Percentiles rank a stretch among this genome's conserved stretches.
Evolutionary conservation across 1,140 invertebrate genomes (phyloP).

Genomic region (Pogonus chalceus): DNA sequence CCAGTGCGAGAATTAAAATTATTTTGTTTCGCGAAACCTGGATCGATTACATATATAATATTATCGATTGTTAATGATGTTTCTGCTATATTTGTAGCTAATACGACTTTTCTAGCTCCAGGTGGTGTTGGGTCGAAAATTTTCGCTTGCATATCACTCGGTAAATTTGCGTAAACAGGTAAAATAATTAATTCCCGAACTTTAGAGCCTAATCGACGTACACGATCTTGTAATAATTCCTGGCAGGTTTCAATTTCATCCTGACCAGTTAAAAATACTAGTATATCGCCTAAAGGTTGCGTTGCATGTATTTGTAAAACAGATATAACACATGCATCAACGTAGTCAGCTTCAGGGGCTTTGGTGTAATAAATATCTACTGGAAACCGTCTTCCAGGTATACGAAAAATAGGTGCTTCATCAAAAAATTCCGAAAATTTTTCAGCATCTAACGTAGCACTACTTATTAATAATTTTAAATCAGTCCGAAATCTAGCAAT

Average conservation of each 20-base stretch:
- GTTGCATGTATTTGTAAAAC: constrained; percentile 96
- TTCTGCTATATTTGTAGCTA: constrained; percentile 99
- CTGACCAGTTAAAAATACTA: constrained; percentile 94
- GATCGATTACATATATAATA: constrained; percentile 98
- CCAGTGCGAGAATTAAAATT: constrained; percentile 97
- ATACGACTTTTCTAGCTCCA: constrained; percentile 87
- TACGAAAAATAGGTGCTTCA: constrained; percentile 94
- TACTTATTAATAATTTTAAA: constrained; percentile 93
- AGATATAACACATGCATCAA: constrained; percentile 94
- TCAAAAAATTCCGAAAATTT: constrained; percentile 99
- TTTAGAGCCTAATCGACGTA: constrained; percentile 82
- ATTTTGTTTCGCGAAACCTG: constrained; percentile 98
- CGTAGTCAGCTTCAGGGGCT: constrained; percentile 96
- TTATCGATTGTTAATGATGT: constrained; percentile 99
- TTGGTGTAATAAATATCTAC: constrained; percentile 99
- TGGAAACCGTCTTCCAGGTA: constrained; percentile 79
- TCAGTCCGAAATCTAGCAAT: constrained; percentile 90
- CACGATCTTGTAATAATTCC: constrained; percentile 84
- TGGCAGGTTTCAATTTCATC: constrained; percentile 96
- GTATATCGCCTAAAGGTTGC: constrained; percentile 88
- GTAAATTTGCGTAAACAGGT: constrained; percentile 96
- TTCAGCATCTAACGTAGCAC: constrained; percentile 93
- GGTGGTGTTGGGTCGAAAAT: constrained; percentile 95
- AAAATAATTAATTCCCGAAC: constrained; percentile 88
- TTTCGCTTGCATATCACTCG: constrained; percentile 97